Base-by-base conservation (phyloP, 2,797 vertebrate species). In the Babyrousa celebensis region DNA sequence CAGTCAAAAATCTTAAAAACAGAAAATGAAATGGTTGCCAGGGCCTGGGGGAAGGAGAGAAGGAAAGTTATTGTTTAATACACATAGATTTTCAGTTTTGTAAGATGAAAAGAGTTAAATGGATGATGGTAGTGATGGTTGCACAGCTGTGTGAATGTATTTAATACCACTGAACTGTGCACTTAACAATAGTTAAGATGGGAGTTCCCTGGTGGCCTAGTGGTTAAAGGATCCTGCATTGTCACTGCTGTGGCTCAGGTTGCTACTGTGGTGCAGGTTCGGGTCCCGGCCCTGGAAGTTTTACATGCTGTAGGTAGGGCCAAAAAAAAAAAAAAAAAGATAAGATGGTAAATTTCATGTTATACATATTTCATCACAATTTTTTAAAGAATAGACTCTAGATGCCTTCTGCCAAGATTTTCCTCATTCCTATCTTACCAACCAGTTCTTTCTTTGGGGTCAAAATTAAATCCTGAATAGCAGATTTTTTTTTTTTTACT, bases 51-150 rank as follows among this genome's bases (percentile, higher is more conserved):
- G 12, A 17, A 75, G 32, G 60, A n/a, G 10, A 85, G 25, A 74
- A 63, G 25, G 70, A 25, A 40, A 75, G 14, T 58, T 77, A n/a
- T 67, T 29, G 5, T 75, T 43, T 79, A 90, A 60, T 23, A 80
- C 27, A 25, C 80, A 56, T 71, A 79, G 48, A 79, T 54, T 80
- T 90, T 75, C 60, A 88, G 40, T 75, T 74, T 89, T 67, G 36
- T 21, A 21, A 67, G 62, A 89, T 78, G n/a, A 89, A 40, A 85
- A 89, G 32, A 67, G n/a, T 67, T 79, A 40, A 58, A 43, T 54
- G 21, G 17, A 12, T 68, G 32, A 70, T 43, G 63, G 25, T 23
- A 25, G 32, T 25, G 52, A 58, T 18, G 11, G 52, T 23, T 21
- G 32, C 17, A 56, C 87, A 79, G 21, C 52, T 27, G 20, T 9